Evolutionary conservation across 2,888 invertebrate genomes (phyloP), one percentile per base, ranked within the genome.

Genomic region (Eupithecia inturbata): DNA sequence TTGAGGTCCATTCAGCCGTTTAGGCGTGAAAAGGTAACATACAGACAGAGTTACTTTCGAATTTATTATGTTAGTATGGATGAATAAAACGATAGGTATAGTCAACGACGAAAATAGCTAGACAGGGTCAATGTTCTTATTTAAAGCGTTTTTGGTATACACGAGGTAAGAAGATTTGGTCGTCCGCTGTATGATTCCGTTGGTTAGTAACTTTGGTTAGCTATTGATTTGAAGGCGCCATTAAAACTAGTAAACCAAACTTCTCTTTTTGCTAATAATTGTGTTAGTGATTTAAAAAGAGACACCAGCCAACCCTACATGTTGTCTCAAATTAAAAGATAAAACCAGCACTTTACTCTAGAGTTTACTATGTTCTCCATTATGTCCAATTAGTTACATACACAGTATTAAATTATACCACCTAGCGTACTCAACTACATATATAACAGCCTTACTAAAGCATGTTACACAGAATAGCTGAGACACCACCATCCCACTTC

Each of bases 321-420:
- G 49, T 10, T n/a, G n/a, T 62, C 31, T 9, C 16, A 62, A 62
- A 62, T 19, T 31, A 62, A 62, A 31, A 19, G 28, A 19, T 31
- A 62, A 31, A 62, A 62, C 28, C 31, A 31, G 62, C 19, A 62
- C 19, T 31, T 31, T 31, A 31, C 19, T 31, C 28, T 60, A 14
- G 53, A 53, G 16, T 36, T 63, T 70, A 45, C 22, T 41, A 45
- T 67, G 39, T 67, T 53, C 57, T n/a, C 57, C 22, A 57, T 71
- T 67, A 67, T 57, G 53, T 71, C 63, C 39, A 73, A 69, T 66
- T 73, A 69, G 69, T 69, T 19, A 66, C 36, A 33, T 53, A 67
- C 73, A 69, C 26, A 26, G 33, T 70, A 73, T 70, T 60, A 67
- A 60, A 73, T 49, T 73, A 60, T 36, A 45, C 67, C 68, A 72